Evolutionary conservation across 2,113 vertebrate genomes (phyloP).

Genomic region (Clupea harengus): DNA sequence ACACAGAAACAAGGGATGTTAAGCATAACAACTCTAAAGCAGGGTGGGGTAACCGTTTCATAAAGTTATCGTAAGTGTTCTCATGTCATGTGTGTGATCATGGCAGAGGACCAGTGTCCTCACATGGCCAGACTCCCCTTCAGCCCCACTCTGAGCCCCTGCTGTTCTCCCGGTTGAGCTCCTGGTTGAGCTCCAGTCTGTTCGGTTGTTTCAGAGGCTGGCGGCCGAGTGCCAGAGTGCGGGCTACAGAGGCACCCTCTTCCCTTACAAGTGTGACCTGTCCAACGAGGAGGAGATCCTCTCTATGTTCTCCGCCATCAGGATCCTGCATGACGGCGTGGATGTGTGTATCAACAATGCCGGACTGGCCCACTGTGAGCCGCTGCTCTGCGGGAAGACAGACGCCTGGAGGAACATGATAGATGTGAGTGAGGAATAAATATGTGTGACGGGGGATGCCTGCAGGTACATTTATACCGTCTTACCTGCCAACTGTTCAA

Average conservation of each 20-base stretch:
- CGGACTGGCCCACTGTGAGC: conserved; percentile 84
- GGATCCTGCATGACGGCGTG: conserved; percentile 84
- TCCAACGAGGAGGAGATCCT: conserved; percentile 95
- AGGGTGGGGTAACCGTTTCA: no score
- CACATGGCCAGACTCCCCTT: background rate
- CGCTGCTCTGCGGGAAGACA: conserved; percentile 84
- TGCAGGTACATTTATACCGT: background rate
- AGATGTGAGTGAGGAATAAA: conserved; percentile 73
- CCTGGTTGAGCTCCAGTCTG: background rate
- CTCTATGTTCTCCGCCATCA: conserved; percentile 95
- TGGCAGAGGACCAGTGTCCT: background rate
- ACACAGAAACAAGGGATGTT: no score
- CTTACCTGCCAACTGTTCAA: background rate
- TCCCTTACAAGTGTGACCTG: conserved; percentile 94
- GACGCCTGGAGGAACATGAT: conserved; percentile 95
- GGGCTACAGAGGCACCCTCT: conserved; percentile 84
- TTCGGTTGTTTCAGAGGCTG: conserved; percentile 76
- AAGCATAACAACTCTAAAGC: no score
- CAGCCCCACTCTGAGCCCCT: background rate
- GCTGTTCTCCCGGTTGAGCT: background rate
- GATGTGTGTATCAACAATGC: conserved; percentile 98
- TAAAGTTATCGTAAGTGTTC: no score
- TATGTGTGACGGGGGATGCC: background rate
- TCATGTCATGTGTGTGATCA: no score
- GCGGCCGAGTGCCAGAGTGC: conserved; percentile 94